A percentile compares a stretch with the other conserved stretches of the same genome.
phyloP scores from a whole-genome alignment of 1,140 invertebrate genomes.

The Rhopalosiphum padi region DNA sequence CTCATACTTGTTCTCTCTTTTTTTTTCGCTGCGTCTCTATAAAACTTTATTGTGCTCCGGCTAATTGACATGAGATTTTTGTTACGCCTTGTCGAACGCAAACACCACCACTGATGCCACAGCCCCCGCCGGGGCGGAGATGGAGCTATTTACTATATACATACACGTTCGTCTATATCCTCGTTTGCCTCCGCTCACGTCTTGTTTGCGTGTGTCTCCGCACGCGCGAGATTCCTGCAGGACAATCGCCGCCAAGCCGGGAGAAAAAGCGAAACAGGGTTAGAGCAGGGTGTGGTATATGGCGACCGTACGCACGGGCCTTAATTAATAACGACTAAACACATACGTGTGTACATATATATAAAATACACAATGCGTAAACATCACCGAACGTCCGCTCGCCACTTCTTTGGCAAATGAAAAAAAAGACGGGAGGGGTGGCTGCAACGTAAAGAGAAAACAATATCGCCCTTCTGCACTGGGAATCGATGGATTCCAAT shows the following conservation, averaged over 20 bases:
- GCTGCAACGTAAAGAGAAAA: slow-evolving; percentile 17
- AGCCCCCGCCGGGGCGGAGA: background rate
- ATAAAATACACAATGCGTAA: background rate
- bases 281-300: background rate
- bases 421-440: background rate
- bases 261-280: background rate
- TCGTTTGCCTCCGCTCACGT: background rate
- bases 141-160: slow-evolving; percentile 27
- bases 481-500: slow-evolving; percentile 41
- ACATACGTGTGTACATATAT: background rate
- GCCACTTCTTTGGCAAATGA: slow-evolving; percentile 18
- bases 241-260: background rate
- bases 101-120: background rate
- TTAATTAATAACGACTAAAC: slow-evolving; percentile 52
- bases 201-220: slow-evolving; percentile 30
- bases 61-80: slow-evolving; percentile 55
- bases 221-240: background rate
- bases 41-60: slow-evolving; percentile 43
- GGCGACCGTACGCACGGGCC: background rate
- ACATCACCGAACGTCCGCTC: background rate
- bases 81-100: slow-evolving; percentile 52
- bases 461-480: slow-evolving; percentile 29
- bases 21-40: background rate
- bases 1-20: background rate
- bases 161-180: background rate